Conservation (phyloP, 2,797 vertebrate species). For the Argya squamiceps region DNA sequence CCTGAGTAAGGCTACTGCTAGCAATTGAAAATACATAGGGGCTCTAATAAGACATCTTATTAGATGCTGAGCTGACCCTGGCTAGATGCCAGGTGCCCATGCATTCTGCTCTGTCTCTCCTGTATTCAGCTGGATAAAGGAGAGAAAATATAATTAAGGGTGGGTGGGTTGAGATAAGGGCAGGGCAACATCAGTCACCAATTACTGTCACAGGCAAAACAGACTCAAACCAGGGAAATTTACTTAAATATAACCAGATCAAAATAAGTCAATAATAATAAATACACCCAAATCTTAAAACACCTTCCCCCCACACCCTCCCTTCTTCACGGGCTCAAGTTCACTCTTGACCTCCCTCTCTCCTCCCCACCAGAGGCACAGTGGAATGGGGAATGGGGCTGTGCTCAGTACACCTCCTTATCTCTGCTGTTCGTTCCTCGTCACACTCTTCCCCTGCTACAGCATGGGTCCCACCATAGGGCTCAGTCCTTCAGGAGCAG, state of each 20-base stretch:
- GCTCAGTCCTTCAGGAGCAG: background rate
- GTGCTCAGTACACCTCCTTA: background rate
- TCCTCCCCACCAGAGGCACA: background rate
- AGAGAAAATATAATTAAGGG: background rate
- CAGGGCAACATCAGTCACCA: background rate
- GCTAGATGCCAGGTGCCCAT: background rate
- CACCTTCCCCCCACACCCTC: accelerated
- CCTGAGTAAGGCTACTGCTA: background rate
- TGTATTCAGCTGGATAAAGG: background rate
- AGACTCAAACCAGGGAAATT: background rate
- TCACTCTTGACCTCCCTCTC: background rate
- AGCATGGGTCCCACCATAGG: background rate
- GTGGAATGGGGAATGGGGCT: no score
- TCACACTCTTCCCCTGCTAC: background rate
- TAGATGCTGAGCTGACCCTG: background rate
- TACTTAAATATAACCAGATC: background rate
- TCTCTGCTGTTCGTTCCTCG: background rate
- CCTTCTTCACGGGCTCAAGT: background rate
- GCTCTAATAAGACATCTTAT: background rate
- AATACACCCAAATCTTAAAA: background rate
- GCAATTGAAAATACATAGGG: accelerated
- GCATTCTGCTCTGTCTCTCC: background rate
- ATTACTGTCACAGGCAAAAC: background rate
- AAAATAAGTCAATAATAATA: background rate
- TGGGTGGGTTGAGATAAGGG: no score